phyloP scores from a whole-genome alignment of 2,888 invertebrate species.

The Pterobdella sp. region DNA sequence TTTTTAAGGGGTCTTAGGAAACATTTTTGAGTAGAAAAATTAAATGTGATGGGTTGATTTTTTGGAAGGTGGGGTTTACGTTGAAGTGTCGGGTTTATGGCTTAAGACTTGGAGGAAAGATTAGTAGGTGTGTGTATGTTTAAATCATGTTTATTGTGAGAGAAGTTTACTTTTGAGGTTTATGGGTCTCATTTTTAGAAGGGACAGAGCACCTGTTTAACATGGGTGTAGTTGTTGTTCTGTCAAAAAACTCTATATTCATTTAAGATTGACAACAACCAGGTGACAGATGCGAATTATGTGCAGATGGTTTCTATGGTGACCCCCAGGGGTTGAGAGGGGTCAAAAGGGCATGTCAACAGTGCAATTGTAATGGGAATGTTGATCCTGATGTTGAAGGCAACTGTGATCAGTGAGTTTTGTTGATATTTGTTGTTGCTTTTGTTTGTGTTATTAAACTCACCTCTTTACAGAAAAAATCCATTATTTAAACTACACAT shows the following conservation, averaged over 20 bases:
- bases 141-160: too few relatives aligned
- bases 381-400: conserved; percentile 83
- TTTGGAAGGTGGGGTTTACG: too few relatives aligned
- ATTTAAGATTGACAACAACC: neutral
- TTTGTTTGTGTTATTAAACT: neutral
- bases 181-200: too few relatives aligned
- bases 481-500: neutral
- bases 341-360: conserved; percentile 50
- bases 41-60: neutral
- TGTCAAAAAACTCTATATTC: neutral
- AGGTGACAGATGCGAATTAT: conserved; percentile 72
- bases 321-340: conserved; percentile 68
- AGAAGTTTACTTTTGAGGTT: too few relatives aligned
- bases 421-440: neutral
- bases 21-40: too few relatives aligned
- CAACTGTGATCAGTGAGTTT: conserved; percentile 70
- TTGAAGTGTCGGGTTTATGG: neutral
- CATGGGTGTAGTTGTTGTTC: neutral
- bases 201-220: too few relatives aligned
- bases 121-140: neutral
- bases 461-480: neutral
- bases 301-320: conserved; percentile 89
- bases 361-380: conserved; percentile 56
- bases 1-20: neutral
- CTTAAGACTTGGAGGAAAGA: neutral